Conservation (phyloP, 2,113 vertebrate species). For the Phodopus roborovskii region DNA sequence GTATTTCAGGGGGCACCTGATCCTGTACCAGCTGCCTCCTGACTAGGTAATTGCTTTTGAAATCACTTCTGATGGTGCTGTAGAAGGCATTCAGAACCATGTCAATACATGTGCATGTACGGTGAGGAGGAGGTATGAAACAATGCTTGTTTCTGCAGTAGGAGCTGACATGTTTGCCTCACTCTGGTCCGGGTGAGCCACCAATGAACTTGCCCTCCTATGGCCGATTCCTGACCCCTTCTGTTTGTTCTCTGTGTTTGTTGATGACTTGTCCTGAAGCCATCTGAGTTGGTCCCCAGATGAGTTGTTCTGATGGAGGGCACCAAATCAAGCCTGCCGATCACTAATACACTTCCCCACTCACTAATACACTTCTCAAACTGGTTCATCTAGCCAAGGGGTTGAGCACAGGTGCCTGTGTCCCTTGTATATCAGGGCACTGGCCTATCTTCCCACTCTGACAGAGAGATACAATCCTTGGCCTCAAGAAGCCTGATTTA, state of each 20-base stretch:
- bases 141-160: background rate
- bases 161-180: background rate
- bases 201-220: background rate
- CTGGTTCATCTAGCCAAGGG: background rate
- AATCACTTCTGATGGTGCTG: background rate
- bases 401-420: too few species aligned
- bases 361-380: background rate
- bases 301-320: background rate
- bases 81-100: background rate
- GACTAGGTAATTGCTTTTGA: background rate
- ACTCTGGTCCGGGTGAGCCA: background rate
- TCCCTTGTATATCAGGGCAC: background rate
- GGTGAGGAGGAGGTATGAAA: background rate
- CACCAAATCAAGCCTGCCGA: background rate
- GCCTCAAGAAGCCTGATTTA: background rate
- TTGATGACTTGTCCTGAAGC: background rate
- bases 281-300: background rate
- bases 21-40: background rate
- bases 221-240: background rate
- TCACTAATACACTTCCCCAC: background rate
- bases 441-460: background rate
- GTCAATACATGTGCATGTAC: background rate
- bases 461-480: background rate
- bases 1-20: background rate
- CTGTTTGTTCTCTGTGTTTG: background rate